A percentile compares a stretch with the other conserved stretches of the same genome.
phyloP scores from a whole-genome alignment of 2,888 invertebrate species.

The Empis livida region DNA sequence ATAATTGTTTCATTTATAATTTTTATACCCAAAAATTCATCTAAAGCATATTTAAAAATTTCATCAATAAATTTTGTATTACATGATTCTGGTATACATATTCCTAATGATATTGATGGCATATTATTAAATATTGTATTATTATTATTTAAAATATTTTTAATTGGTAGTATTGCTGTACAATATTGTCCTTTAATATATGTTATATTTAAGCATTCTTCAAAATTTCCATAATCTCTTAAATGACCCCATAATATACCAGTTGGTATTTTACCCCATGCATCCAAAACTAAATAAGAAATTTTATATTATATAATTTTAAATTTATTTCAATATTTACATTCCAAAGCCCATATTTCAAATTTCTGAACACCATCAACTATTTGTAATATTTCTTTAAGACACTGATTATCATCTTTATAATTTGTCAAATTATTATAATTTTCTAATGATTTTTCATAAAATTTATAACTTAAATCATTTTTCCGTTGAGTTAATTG shows the following conservation, averaged over 20 bases:
- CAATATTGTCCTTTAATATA: background rate
- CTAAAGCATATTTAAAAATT: background rate
- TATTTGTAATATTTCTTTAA: conserved; percentile 21
- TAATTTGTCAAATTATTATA: too few relatives aligned
- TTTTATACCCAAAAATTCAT: background rate
- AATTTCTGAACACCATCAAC: conserved; percentile 19
- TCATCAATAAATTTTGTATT: background rate
- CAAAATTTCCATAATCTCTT: background rate
- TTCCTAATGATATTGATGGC: background rate
- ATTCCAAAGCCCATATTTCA: conserved; percentile 31
- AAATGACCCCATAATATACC: conserved; percentile 16
- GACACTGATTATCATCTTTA: conserved; percentile 17
- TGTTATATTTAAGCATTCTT: background rate
- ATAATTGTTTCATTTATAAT: background rate
- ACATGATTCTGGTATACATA: background rate
- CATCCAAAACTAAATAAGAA: conserved; percentile 23
- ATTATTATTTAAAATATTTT: too few relatives aligned
- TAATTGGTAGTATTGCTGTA: too few relatives aligned
- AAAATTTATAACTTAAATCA: too few relatives aligned
- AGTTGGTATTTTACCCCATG: conserved; percentile 23
- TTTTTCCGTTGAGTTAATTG: too few relatives aligned
- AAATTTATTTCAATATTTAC: conserved; percentile 17
- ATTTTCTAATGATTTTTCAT: too few relatives aligned
- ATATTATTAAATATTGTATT: too few relatives aligned
- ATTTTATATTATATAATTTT: too few relatives aligned